Evolutionary conservation across 2,113 vertebrate genomes (phyloP).

Genomic region (Hyperoodon ampullatus): DNA sequence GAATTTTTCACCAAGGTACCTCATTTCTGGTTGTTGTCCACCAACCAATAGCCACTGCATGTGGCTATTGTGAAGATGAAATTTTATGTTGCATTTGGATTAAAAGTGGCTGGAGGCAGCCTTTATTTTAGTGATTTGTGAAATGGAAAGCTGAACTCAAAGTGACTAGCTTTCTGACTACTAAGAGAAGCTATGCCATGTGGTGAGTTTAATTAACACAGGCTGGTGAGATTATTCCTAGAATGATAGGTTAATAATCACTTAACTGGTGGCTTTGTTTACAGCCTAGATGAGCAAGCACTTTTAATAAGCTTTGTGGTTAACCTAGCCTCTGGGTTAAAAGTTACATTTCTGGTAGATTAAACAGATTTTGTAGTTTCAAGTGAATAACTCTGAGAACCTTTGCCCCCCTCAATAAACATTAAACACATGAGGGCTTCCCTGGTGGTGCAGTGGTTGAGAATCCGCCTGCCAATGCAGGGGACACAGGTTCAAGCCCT

Average conservation of each 20-base stretch:
- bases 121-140: not conserved
- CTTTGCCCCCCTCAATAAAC: not conserved
- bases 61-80: not conserved
- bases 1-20: not conserved
- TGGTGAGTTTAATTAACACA: not conserved
- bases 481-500: too few species aligned
- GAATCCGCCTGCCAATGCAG: too few species aligned
- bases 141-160: not conserved
- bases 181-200: not conserved
- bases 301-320: not conserved
- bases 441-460: too few species aligned
- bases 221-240: not conserved
- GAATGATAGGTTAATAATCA: not conserved
- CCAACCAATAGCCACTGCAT: too few species aligned
- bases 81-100: not conserved
- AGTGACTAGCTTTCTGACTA: not conserved
- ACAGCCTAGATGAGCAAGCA: not conserved
- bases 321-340: not conserved
- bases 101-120: not conserved
- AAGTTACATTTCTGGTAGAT: not conserved
- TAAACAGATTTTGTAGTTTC: conserved; percentile 19
- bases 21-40: not conserved
- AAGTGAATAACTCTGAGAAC: not conserved
- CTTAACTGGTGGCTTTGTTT: not conserved
- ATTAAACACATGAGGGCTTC: not conserved